Conservation (phyloP, 2,113 vertebrate genomes). For the Sinocyclocheilus maitianheensis region DNA sequence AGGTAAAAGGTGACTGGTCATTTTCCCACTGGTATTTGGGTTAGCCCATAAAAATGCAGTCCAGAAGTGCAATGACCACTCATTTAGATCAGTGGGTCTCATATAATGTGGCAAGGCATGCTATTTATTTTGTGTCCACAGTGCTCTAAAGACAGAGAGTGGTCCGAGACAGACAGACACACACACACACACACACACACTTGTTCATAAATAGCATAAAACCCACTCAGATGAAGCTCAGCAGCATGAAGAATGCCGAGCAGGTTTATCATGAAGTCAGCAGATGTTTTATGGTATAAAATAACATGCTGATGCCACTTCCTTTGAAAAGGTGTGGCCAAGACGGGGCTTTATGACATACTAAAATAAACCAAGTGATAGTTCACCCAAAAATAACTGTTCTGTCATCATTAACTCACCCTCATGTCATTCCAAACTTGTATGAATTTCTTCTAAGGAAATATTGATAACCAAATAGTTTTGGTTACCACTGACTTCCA, state of each 20-base stretch:
- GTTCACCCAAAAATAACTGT: too few species aligned
- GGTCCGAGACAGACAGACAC: background rate
- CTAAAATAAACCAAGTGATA: background rate
- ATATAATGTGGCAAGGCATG: background rate
- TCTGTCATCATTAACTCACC: background rate
- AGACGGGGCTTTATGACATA: background rate
- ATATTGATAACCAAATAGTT: background rate
- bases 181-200: background rate
- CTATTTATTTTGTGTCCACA: background rate
- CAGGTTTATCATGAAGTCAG: constrained; percentile 1
- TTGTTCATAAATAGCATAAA: background rate
- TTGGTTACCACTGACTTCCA: background rate
- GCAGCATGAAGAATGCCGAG: background rate
- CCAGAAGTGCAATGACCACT: background rate
- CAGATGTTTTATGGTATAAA: background rate
- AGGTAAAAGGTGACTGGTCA: background rate
- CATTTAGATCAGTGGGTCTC: background rate
- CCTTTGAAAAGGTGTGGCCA: background rate
- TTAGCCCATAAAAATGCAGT: background rate
- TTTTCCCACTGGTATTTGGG: background rate
- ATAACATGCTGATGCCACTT: background rate
- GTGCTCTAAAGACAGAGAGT: background rate
- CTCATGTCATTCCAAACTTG: background rate
- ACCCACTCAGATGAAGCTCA: background rate
- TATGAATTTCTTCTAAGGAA: background rate